Percentiles rank a stretch among this genome's conserved stretches.
These are phyloP conservation scores for Smittia sp. DNA, from an alignment of 2,888 invertebrate genomes.

Conservation along the genomic window DNA sequence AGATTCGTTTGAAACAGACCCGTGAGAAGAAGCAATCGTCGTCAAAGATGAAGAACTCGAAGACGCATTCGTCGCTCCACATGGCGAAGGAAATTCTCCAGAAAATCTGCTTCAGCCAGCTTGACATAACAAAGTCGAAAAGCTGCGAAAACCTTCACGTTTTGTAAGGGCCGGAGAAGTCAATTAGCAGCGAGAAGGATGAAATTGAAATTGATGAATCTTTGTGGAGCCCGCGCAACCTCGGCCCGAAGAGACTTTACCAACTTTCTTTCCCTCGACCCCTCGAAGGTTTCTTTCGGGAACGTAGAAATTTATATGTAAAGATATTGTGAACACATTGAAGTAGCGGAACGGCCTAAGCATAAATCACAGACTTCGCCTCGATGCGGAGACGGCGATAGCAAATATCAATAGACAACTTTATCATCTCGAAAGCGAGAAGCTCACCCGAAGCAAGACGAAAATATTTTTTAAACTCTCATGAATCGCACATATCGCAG, in stretches of 20 bases:
- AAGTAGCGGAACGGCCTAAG: slow-evolving; percentile 38
- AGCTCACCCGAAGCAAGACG: background rate
- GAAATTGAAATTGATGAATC: background rate
- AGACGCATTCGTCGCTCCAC: slow-evolving; percentile 76
- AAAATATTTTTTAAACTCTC: background rate
- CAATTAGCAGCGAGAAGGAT: slow-evolving; percentile 9
- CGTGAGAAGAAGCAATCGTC: slow-evolving; percentile 70
- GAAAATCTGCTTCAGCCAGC: slow-evolving; percentile 73
- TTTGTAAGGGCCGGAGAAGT: slow-evolving; percentile 55
- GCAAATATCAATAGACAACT: background rate
- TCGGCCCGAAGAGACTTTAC: background rate
- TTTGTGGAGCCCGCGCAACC: background rate
- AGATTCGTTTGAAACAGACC: slow-evolving; percentile 71
- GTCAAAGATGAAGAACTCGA: slow-evolving; percentile 71
- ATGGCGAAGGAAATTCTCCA: slow-evolving; percentile 78
- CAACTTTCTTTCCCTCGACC: background rate
- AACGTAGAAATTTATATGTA: slow-evolving; percentile 2
- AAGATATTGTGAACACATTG: background rate
- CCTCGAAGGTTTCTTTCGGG: background rate
- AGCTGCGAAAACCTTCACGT: slow-evolving; percentile 85
- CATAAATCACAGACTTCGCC: slow-evolving; percentile 11
- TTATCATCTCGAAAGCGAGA: background rate
- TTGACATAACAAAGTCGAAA: slow-evolving; percentile 77
- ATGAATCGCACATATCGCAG: slow-evolving; percentile 7
- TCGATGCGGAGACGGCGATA: slow-evolving; percentile 1